Base-by-base conservation (phyloP, 2,113 vertebrate genomes). In the Phalacrocorax carbo region DNA sequence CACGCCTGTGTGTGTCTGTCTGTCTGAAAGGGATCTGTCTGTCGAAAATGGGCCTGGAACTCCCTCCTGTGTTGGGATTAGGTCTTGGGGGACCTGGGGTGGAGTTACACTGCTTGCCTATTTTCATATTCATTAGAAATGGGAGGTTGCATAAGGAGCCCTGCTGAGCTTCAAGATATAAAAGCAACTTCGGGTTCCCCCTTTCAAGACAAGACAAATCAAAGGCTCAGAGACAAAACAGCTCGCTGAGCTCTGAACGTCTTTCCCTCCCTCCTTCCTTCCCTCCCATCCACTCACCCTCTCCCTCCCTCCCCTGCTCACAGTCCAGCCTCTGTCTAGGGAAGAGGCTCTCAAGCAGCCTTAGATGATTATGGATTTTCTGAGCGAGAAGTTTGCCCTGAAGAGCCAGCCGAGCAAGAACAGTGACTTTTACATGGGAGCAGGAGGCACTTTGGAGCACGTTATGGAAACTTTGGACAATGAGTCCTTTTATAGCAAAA, bases 381-480 rank as follows among this genome's bases (percentile, higher is more conserved):
- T 99, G 97, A 99, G 98, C 93, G 99, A 99, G 88, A 99, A 99
- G 97, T 99, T 99, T 90, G 97, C 99, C 76, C 94, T 99, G 96
- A 99, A 99, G 97, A 99, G 97, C 96, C 98, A 98, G 97, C 90
- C 98, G 71, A 98, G 98, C 95, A 99, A 99, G 97, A 98, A 97
- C 98, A 98, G 98, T 76, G 99, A 99, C 94, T 99, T 99, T 97
- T 99, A 99, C 98, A 98, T 99, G 99, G 99, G 98, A 94, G 95
- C 98, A 19, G 98, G 98, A 93, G 98, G 98, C 95, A 96, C 98
- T 62, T 97, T 99, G 98, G 99, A 99, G 93, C 99, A 99, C 57
- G 99, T 99, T 95, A 99, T 99, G 99, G 99, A 99, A 97, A 98
- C 98, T 69, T 97, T 99, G 98, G 99, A 99, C 98, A 98, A 98